phyloP scores from a whole-genome alignment of 2,797 vertebrate genomes.

The Microcaecilia unicolor region DNA sequence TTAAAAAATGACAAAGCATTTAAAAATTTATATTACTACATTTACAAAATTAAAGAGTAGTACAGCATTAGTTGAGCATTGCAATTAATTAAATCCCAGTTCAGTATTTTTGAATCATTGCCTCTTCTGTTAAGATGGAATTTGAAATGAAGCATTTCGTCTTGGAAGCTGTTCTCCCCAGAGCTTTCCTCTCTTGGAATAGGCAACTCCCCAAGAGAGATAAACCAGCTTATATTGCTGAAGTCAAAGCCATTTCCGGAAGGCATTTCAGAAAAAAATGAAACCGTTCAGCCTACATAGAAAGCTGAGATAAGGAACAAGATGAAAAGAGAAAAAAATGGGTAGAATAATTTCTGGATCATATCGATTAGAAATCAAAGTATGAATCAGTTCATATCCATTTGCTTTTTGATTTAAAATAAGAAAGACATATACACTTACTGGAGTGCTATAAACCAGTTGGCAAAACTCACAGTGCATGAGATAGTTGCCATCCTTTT shows the following conservation, averaged over 20 bases:
- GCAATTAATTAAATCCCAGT: slow-evolving; percentile 4
- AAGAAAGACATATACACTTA: no score
- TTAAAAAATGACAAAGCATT: no score
- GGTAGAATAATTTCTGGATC: no score
- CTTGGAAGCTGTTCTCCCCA: slow-evolving; percentile 31
- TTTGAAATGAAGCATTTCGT: slow-evolving; percentile 46
- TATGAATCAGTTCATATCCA: no score
- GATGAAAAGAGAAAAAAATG: slow-evolving; percentile 9
- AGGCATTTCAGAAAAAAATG: slow-evolving; percentile 38
- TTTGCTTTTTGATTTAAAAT: no score
- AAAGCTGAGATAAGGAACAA: slow-evolving; percentile 14
- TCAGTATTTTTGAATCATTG: slow-evolving; percentile 24
- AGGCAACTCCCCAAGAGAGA: slow-evolving; percentile 33
- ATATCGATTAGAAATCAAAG: no score
- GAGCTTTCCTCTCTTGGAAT: slow-evolving; percentile 39
- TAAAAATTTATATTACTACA: no score
- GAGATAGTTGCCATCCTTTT: no score
- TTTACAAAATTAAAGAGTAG: no score
- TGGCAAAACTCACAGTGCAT: no score
- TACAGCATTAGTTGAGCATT: no score
- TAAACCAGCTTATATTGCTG: slow-evolving; percentile 11
- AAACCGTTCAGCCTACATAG: slow-evolving; percentile 18
- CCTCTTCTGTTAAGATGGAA: slow-evolving; percentile 23
- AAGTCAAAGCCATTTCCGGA: slow-evolving; percentile 34
- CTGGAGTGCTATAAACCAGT: no score